These are phyloP conservation scores for Drosophila nebulosa DNA, from an alignment of 1,140 invertebrate genomes.

Conservation along the genomic window DNA sequence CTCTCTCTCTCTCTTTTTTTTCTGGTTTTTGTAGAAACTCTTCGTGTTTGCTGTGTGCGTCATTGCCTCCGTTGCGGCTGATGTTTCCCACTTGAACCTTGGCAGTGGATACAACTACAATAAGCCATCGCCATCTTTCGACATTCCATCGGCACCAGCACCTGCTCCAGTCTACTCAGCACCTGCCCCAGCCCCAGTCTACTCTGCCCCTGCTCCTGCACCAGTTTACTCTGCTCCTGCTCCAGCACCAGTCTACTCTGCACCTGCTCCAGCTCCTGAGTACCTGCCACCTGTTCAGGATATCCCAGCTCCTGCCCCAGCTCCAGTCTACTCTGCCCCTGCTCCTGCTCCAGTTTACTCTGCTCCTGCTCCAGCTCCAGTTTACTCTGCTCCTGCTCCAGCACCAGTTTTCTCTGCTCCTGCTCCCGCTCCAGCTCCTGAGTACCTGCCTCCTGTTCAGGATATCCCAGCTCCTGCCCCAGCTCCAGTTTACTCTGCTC, in stretches of 20 bases:
- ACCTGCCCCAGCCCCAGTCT: conserved; percentile 20
- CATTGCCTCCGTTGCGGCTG: conserved; percentile 62
- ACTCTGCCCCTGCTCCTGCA: conserved; percentile 20
- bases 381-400: conserved; percentile 30
- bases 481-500: conserved; percentile 35
- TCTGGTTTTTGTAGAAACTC: conserved; percentile 60
- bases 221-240: conserved; percentile 11
- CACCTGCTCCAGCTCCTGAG: conserved; percentile 23
- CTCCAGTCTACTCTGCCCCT: conserved; percentile 19
- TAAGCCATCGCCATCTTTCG: conserved; percentile 56
- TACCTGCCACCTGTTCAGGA: conserved; percentile 11
- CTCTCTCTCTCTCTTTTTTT: background rate
- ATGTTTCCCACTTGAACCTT: conserved; percentile 66
- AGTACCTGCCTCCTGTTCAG: conserved; percentile 53
- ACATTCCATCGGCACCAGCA: conserved; percentile 46
- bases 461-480: conserved; percentile 43
- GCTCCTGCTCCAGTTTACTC: conserved; percentile 22
- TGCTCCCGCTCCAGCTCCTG: conserved; percentile 35
- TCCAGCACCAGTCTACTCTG: conserved; percentile 19
- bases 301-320: conserved; percentile 2
- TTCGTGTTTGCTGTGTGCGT: conserved; percentile 70
- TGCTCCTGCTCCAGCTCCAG: conserved; percentile 29
- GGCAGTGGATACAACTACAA: conserved; percentile 62
- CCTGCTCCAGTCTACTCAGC: conserved; percentile 10
- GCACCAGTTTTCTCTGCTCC: conserved; percentile 32